phyloP scores from a whole-genome alignment of 2,113 vertebrate genomes.

The Isurus oxyrinchus region DNA sequence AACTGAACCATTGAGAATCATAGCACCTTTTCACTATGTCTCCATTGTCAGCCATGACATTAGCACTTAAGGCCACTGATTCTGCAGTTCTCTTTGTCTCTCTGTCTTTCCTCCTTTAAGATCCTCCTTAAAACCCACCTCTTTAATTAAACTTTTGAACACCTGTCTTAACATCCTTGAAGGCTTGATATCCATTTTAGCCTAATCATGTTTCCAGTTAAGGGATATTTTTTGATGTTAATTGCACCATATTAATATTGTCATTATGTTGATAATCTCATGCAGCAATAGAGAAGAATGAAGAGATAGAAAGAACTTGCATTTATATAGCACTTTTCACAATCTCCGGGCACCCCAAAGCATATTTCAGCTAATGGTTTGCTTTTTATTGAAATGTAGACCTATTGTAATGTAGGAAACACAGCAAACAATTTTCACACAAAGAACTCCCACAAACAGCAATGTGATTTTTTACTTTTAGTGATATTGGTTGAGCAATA shows the following conservation, averaged over 20 bases:
- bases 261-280: not conserved
- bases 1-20: not conserved
- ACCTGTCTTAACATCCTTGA: not conserved
- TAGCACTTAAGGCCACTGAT: not conserved
- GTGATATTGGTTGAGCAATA: not conserved
- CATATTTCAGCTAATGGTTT: not conserved
- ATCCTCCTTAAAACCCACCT: not conserved
- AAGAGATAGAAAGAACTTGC: not conserved
- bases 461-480: not conserved
- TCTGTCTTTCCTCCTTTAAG: not conserved
- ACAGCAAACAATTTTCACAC: not conserved
- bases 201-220: not conserved
- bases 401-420: not conserved
- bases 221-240: not conserved
- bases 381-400: not conserved
- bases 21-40: not conserved
- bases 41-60: not conserved
- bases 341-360: not conserved
- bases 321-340: not conserved
- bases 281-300: not conserved
- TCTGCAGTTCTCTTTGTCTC: not conserved
- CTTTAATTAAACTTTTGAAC: not conserved
- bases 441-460: not conserved
- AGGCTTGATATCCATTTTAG: not conserved
- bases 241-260: not conserved